A percentile compares a stretch with the other conserved stretches of the same genome.
Conservation (phyloP, 2,113 vertebrate species). For the Anas platyrhynchos region DNA sequence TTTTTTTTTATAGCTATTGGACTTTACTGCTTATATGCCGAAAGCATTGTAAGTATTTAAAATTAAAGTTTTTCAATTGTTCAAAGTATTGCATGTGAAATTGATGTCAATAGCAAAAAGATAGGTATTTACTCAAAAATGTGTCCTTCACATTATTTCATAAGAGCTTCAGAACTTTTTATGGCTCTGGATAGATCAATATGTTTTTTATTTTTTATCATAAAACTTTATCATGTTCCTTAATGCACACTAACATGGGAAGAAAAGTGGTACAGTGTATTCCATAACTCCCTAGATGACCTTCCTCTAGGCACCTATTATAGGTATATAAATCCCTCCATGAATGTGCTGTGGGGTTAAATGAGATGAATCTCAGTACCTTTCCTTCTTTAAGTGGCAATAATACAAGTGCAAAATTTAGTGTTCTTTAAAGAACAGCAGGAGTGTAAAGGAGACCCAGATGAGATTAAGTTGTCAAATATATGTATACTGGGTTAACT, state of each 20-base stretch:
- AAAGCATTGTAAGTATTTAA: not conserved
- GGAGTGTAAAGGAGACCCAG: not conserved
- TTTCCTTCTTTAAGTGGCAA: not conserved
- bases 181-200: not conserved
- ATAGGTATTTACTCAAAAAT: not conserved
- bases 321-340: not conserved
- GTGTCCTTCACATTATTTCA: not conserved
- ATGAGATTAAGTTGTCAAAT: not conserved
- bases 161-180: not conserved
- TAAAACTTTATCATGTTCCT: not conserved
- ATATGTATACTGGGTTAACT: not conserved
- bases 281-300: not conserved
- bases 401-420: not conserved
- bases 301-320: not conserved
- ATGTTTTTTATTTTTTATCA: not conserved
- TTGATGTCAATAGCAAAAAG: not conserved
- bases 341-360: not conserved
- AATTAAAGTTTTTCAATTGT: not conserved
- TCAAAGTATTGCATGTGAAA: not conserved
- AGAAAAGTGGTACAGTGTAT: not conserved
- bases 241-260: not conserved
- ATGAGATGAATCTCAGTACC: not conserved
- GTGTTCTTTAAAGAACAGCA: not conserved
- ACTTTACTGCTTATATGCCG: not conserved
- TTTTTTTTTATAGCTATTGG: not conserved